Evolutionary conservation across 1,140 invertebrate species (phyloP).

Genomic region (Penaeus japonicus): DNA sequence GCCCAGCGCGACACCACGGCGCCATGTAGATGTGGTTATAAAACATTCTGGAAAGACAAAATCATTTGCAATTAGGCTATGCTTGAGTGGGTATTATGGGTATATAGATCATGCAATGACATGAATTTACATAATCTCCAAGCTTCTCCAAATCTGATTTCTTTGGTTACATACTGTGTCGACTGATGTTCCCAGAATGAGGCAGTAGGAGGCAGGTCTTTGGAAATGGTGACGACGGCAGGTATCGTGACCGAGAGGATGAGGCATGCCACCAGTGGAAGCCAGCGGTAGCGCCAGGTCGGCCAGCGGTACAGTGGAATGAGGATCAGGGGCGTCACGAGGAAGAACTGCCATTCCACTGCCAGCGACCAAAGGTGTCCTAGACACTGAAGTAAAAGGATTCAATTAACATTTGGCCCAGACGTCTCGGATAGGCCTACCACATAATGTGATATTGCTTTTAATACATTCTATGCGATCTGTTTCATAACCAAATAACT

Average conservation of each 20-base stretch:
- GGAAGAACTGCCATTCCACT: constrained; percentile 47
- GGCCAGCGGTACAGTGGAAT: constrained; percentile 36
- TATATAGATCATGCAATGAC: no score
- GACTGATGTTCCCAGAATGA: not conserved
- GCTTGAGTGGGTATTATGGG: not conserved
- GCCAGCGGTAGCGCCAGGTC: constrained; percentile 14
- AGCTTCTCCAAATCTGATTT: no score
- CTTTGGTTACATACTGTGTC: not conserved
- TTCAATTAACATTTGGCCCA: not conserved
- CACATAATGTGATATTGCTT: no score
- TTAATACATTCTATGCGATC: no score
- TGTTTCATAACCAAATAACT: no score
- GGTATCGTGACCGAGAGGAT: constrained; percentile 12
- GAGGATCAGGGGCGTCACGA: constrained; percentile 25
- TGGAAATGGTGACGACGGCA: not conserved
- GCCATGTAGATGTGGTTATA: constrained; percentile 30
- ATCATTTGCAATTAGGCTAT: not conserved
- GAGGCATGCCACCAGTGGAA: not conserved
- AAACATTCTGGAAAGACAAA: not conserved
- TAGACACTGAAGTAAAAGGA: constrained; percentile 17
- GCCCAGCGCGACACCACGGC: constrained; percentile 39
- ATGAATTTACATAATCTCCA: not conserved
- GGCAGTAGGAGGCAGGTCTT: constrained; percentile 31
- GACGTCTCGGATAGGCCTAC: no score
- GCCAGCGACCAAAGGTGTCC: constrained; percentile 46